Percentiles rank a stretch among this genome's conserved stretches.
Evolutionary conservation across 2,888 invertebrate species (phyloP).

Genomic region (Spisula subtruncata): DNA sequence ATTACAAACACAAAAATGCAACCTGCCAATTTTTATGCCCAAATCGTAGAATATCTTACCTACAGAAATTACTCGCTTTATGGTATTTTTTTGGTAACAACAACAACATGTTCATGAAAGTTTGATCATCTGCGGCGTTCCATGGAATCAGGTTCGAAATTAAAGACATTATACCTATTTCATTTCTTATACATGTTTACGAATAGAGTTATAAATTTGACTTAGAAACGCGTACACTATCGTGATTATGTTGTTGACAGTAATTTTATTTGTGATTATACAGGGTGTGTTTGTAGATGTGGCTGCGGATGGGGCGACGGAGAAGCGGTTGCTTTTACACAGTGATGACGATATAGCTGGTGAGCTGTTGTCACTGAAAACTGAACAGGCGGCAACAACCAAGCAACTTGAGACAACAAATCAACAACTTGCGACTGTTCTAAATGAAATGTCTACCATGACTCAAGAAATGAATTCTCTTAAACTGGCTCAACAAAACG

Average conservation of each 20-base stretch:
- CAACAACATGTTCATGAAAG: too few relatives aligned
- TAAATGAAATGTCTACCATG: not conserved
- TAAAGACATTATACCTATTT: too few relatives aligned
- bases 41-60: too few relatives aligned
- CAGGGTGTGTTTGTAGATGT: not conserved
- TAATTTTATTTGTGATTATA: not conserved
- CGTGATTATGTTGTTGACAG: not conserved
- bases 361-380: not conserved
- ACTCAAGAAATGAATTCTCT: not conserved
- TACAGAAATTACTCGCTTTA: too few relatives aligned
- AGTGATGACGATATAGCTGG: conserved; percentile 11
- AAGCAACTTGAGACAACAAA: not conserved
- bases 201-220: too few relatives aligned
- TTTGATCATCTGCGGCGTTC: too few relatives aligned
- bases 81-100: too few relatives aligned
- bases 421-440: not conserved
- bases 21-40: too few relatives aligned
- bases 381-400: not conserved
- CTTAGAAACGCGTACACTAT: not conserved
- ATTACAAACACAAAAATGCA: too few relatives aligned
- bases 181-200: too few relatives aligned
- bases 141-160: too few relatives aligned
- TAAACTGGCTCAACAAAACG: not conserved
- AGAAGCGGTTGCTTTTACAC: conserved; percentile 13
- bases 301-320: not conserved